Base-by-base conservation (phyloP, 2,797 vertebrate species). In the Neopelma chrysocephalum region DNA sequence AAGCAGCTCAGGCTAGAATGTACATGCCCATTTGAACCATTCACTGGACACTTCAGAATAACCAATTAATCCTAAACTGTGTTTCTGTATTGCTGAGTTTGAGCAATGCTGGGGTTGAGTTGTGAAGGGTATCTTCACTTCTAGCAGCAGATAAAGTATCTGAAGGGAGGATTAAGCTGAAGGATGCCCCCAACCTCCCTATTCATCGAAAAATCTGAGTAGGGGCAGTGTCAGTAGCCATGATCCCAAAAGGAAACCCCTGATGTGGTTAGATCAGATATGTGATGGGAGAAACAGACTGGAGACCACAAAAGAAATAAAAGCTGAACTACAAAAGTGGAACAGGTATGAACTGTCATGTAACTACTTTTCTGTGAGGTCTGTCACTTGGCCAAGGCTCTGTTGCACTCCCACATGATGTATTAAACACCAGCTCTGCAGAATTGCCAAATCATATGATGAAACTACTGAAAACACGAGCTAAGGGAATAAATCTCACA, bases 401-500 rank as follows among this genome's bases (percentile, higher is more conserved):
- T 90, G 77, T 84, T 20, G 2, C 17, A 2, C 62, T 91, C 65
- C 60, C 38, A 23, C 53, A 73, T 84, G 56, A 80, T 82, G 29
- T 70, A 60, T 76, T 72, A 93, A 96, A 86, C 68, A 87, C 48
- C 36, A 68, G 45, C 83, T 68, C 80, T 70, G 64, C 83, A 77
- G 60, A 78, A 87, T 8, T 90, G 90, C 87, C 81, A 93, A 92
- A 88, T 87, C 68, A 68, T 80, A 79, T 84, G 86, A 92, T 87
- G 91, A 92, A 94, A 84, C 75, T 61, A 64, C 2, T 0, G 68
- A 84, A 92, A 90, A 93, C 73, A 79, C 0, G 3, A 94, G 53
- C 81, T 77, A 84, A 57, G 66, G 83, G 86, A 92, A 87, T 87
- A 93, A 96, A 84, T 76, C 77, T 91, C 80, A 29, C 53, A 90